Conservation (phyloP, 2,888 invertebrate species). For the Zaprionus obscuricornis region DNA sequence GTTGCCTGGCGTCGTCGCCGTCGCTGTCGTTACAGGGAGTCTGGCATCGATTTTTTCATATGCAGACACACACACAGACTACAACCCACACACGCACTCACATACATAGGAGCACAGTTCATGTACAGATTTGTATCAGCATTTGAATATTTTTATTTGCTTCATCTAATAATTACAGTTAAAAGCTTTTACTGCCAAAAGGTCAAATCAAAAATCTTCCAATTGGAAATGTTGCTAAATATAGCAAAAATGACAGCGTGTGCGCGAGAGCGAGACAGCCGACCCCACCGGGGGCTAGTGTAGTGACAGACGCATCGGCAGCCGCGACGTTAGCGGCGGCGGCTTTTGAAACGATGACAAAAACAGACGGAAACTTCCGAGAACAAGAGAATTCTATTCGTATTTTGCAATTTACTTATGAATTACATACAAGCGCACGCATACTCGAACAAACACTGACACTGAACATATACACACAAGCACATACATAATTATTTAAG, state of each 20-base stretch:
- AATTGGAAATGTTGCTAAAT: slow-evolving; percentile 70
- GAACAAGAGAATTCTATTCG: slow-evolving; percentile 56
- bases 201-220: slow-evolving; percentile 69
- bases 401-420: slow-evolving; percentile 59
- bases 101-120: slow-evolving; percentile 23
- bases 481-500: slow-evolving; percentile 10
- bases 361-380: slow-evolving; percentile 63
- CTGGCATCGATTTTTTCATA: slow-evolving; percentile 77
- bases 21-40: slow-evolving; percentile 62
- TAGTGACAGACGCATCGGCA: slow-evolving; percentile 66
- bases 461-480: slow-evolving; percentile 2
- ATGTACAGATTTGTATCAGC: slow-evolving; percentile 9
- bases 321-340: slow-evolving; percentile 31
- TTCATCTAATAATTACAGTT: slow-evolving; percentile 54
- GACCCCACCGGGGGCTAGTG: slow-evolving; percentile 40
- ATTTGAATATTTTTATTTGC: slow-evolving; percentile 36
- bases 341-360: slow-evolving; percentile 64
- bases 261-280: slow-evolving; percentile 42
- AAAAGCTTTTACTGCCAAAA: slow-evolving; percentile 64
- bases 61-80: slow-evolving; percentile 48
- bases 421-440: slow-evolving; percentile 32
- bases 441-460: slow-evolving; percentile 2
- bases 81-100: slow-evolving; percentile 25
- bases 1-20: slow-evolving; percentile 51
- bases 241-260: slow-evolving; percentile 52